Evolutionary conservation across 2,113 vertebrate species (phyloP).

Genomic region (Manacus vitellinus): DNA sequence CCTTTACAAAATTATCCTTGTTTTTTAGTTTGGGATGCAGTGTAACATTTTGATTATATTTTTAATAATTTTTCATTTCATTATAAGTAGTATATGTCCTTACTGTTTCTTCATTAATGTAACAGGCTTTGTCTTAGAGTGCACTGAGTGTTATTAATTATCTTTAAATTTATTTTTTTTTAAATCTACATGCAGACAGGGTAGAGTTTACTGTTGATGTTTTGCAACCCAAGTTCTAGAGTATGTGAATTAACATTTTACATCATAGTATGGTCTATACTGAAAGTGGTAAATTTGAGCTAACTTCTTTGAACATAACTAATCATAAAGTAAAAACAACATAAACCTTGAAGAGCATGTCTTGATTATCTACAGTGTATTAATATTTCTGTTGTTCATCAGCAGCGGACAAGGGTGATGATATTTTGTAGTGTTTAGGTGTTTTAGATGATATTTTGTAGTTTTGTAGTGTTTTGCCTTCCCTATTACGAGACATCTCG

Average conservation of each 20-base stretch:
- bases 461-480: neutral
- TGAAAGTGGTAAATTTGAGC: constrained; percentile 18
- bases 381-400: neutral
- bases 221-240: neutral
- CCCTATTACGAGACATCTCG: neutral
- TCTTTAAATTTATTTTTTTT: neutral
- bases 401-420: neutral
- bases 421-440: neutral
- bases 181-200: neutral
- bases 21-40: neutral
- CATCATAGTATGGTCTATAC: neutral
- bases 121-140: neutral
- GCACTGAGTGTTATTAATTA: neutral
- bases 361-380: neutral
- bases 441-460: neutral
- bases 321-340: neutral
- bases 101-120: neutral
- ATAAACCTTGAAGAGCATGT: neutral
- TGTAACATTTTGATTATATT: neutral
- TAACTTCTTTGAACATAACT: neutral
- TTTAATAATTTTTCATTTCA: neutral
- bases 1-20: neutral
- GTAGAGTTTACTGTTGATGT: constrained; percentile 25
- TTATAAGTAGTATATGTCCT: neutral
- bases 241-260: neutral